Evolutionary conservation across 2,888 invertebrate species (phyloP), one percentile per base, ranked within the genome.

Genomic region (Fragum whitleyi): DNA sequence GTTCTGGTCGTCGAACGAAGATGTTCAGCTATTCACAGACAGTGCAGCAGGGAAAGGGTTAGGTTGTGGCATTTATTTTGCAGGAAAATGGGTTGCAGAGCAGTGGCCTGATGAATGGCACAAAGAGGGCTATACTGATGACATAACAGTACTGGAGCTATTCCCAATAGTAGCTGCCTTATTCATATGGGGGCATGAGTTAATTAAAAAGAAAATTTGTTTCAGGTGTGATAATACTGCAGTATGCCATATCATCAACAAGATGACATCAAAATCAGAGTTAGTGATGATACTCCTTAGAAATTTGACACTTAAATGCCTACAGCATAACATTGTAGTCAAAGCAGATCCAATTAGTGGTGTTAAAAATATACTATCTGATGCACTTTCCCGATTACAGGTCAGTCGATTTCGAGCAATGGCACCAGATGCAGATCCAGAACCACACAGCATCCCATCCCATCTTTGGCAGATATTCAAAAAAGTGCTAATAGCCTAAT

Each of bases 21-120:
- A 74, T 47, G 0, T 77, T 0, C 53, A 77, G 16, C 57, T 83
- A 1, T 83, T 72, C 23, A 79, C 83, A 21, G 76, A 74, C 42
- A 76, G 79, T 29, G 74, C 79, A 29, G 36, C 21, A 14, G 57
- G 69, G 6, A n/a, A 36, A 62, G 70, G 65, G 26, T 23, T 77
- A n/a, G 81, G 77, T n/a, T 80, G 72, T 70, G 80, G 81, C 21
- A 55, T 81, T 14, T 77, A 70, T 65, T 62, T 62, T 39, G 7
- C 36, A 62, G 62, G 62, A 9, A 36, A 57, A 9, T 42, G 19
- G 73, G 28, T 16, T 1, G 42, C 3, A 23, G 68, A 42, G 19
- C 23, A 29, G 39, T 78, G 78, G 78, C 74, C 69, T 2, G 21
- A 57, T 36, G 26, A 39, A 2, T 78, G 78, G 74, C 61, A 61